These are phyloP conservation scores for Heteropelma amictum DNA, from an alignment of 2,888 invertebrate genomes.

Conservation along the genomic window DNA sequence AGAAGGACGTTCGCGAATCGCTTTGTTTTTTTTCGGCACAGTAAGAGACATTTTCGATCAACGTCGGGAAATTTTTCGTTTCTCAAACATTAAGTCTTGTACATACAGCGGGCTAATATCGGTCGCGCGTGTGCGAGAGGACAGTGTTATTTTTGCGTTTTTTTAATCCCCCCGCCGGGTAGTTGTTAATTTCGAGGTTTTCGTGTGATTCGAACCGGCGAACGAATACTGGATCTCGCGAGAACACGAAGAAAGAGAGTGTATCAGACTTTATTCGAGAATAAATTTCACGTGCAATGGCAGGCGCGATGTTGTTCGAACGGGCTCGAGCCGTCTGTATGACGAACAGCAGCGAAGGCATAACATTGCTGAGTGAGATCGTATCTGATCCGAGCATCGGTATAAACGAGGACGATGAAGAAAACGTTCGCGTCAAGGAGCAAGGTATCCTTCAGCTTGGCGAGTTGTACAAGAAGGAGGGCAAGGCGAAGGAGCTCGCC, in stretches of 20 bases:
- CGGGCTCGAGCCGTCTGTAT: constrained; percentile 88
- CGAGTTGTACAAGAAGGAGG: constrained; percentile 93
- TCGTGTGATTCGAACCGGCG: constrained; percentile 31
- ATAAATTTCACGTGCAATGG: constrained; percentile 80
- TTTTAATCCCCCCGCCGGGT: no score
- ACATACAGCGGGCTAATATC: no score
- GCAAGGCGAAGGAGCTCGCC: constrained; percentile 94
- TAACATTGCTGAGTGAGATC: constrained; percentile 87
- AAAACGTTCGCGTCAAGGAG: constrained; percentile 94
- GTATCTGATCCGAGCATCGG: constrained; percentile 88
- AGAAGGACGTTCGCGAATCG: constrained; percentile 28
- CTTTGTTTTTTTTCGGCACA: no score
- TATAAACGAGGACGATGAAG: constrained; percentile 90
- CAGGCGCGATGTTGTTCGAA: constrained; percentile 94
- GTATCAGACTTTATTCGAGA: neutral
- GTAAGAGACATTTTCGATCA: no score
- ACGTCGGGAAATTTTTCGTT: no score
- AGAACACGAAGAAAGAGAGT: neutral
- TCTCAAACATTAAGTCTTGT: no score
- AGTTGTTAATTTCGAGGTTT: constrained; percentile 1
- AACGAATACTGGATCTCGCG: constrained; percentile 1
- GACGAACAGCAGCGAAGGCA: constrained; percentile 87
- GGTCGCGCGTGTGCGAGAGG: constrained; percentile 5
- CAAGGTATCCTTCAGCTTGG: constrained; percentile 96
- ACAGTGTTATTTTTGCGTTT: constrained; percentile 13